phyloP scores from a whole-genome alignment of 2,113 vertebrate genomes.

The Gobiocypris rarus region DNA sequence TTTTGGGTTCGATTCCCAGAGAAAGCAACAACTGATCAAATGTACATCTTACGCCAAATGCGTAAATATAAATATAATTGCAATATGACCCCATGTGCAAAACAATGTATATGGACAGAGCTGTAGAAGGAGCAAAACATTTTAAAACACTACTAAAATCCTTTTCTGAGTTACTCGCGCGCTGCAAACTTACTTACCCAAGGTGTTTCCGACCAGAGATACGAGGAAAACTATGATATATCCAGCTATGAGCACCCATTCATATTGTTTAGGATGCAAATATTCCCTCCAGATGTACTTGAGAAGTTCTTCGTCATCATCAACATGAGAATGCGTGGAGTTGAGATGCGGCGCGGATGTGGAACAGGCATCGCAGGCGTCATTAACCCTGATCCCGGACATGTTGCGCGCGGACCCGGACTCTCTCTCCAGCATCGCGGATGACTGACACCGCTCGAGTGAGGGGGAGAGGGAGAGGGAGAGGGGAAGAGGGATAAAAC shows the following conservation, averaged over 20 bases:
- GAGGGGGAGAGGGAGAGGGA: background rate
- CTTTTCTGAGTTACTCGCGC: background rate
- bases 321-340: conserved; percentile 71
- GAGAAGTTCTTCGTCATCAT: conserved; percentile 94
- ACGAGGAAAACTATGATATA: conserved; percentile 94
- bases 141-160: background rate
- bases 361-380: conserved; percentile 79
- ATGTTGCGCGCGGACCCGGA: conserved; percentile 72
- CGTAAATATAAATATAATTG: too few relatives aligned
- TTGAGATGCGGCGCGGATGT: conserved; percentile 73
- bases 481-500: background rate
- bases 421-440: conserved; percentile 56
- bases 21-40: too few relatives aligned
- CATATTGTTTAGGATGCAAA: conserved; percentile 92
- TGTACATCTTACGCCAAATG: too few relatives aligned
- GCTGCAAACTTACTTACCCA: conserved; percentile 82
- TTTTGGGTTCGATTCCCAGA: too few relatives aligned
- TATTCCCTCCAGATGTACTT: conserved; percentile 95
- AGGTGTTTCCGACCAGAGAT: conserved; percentile 90
- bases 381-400: conserved; percentile 76
- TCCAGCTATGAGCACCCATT: conserved; percentile 93
- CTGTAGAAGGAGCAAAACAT: background rate
- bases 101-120: background rate
- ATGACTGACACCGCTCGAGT: conserved; percentile 10
- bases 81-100: background rate